Evolutionary conservation across 1,140 invertebrate species (phyloP).

Genomic region (Sycophaga agraensis): DNA sequence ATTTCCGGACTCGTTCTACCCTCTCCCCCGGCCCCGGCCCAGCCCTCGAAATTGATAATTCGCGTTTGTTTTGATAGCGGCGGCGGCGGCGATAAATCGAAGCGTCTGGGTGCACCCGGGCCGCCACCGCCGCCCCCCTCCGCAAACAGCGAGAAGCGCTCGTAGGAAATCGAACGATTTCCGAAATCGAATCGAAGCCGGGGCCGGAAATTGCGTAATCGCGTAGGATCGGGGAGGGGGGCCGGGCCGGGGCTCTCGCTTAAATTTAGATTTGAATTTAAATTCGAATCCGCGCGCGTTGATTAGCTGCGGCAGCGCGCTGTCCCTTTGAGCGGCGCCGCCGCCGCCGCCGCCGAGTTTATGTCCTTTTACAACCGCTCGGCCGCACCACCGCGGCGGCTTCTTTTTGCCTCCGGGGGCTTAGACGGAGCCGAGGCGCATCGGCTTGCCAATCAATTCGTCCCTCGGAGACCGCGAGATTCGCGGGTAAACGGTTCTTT

Average conservation of each 20-base stretch:
- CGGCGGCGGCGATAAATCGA: constrained; percentile 10
- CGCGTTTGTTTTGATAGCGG: constrained; percentile 22
- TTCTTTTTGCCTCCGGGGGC: no score
- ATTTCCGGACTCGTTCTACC: background rate
- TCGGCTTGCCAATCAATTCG: no score
- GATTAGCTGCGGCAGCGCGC: background rate
- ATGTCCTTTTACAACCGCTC: no score
- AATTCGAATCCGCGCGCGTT: background rate
- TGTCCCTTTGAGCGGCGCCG: no score
- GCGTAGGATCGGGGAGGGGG: background rate
- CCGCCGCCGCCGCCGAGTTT: no score
- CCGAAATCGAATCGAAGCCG: constrained; percentile 47
- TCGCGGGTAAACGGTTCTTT: no score
- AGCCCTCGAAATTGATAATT: constrained; percentile 15
- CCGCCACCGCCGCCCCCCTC: background rate
- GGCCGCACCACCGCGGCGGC: no score
- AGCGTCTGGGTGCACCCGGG: constrained; percentile 12
- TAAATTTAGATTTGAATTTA: constrained; percentile 12
- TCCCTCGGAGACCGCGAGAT: no score
- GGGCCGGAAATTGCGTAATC: constrained; percentile 50
- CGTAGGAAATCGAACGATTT: constrained; percentile 42
- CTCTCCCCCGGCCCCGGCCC: background rate
- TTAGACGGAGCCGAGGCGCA: no score
- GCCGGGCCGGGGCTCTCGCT: background rate
- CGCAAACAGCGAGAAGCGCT: background rate